Conservation (phyloP, 1,140 invertebrate species). For the Psix sp. region DNA sequence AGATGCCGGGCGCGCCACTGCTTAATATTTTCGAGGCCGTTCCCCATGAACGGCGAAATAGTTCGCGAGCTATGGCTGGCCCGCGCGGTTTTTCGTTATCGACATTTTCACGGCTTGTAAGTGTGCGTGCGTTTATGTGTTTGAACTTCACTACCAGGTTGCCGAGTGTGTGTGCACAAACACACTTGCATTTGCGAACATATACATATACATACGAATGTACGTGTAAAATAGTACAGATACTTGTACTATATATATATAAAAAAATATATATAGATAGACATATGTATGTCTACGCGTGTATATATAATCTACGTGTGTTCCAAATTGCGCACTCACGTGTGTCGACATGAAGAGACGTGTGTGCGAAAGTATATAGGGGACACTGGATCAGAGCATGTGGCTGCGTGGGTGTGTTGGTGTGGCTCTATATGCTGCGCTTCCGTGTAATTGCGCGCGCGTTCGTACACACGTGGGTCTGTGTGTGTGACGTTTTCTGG, state of each 20-base stretch:
- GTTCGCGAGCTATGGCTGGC: slow-evolving; percentile 61
- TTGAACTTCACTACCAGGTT: slow-evolving; percentile 41
- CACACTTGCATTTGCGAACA: slow-evolving; percentile 4
- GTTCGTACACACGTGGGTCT: slow-evolving; percentile 33
- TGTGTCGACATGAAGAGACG: neutral
- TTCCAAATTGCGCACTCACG: no score
- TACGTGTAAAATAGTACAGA: slow-evolving; percentile 1
- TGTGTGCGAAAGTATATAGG: slow-evolving; percentile 3
- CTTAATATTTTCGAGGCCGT: slow-evolving; percentile 26
- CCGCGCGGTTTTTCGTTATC: slow-evolving; percentile 76
- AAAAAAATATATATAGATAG: no score
- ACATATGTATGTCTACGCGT: neutral
- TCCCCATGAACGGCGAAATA: slow-evolving; percentile 51
- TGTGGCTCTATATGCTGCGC: slow-evolving; percentile 22
- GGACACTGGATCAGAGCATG: slow-evolving; percentile 2
- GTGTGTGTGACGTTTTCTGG: slow-evolving; percentile 74
- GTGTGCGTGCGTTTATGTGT: slow-evolving; percentile 60
- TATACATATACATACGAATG: no score
- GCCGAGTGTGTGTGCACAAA: slow-evolving; percentile 50
- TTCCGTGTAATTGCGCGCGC: slow-evolving; percentile 50
- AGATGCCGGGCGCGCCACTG: neutral
- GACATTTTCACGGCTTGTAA: slow-evolving; percentile 72
- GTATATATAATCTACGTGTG: no score
- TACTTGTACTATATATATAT: neutral
- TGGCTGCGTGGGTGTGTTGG: slow-evolving; percentile 21